Evolutionary conservation across 2,797 vertebrate genomes (phyloP).

Genomic region (Neopelma chrysocephalum): DNA sequence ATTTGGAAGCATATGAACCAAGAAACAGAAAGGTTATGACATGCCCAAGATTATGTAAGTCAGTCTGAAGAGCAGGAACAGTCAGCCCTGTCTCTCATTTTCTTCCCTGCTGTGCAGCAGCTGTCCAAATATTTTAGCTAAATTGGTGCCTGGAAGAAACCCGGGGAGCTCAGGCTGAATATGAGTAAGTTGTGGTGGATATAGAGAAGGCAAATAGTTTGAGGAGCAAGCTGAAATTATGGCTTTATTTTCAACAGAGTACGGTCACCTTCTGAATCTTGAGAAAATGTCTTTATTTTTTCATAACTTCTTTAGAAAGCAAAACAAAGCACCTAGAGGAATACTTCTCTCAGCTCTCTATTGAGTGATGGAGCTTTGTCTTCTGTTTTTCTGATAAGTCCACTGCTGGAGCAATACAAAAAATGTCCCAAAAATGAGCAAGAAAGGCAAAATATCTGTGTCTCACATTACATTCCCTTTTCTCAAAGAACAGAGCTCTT

Average conservation of each 20-base stretch:
- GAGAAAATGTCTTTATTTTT: conserved; percentile 4
- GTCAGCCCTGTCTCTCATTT: conserved; percentile 30
- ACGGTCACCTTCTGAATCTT: not conserved
- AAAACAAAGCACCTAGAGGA: not conserved
- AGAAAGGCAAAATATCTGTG: not conserved
- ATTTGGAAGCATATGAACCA: not conserved
- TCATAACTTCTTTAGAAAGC: not conserved
- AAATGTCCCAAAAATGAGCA: not conserved
- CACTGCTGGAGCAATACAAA: not conserved
- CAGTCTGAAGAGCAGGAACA: not conserved
- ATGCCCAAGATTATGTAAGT: not conserved
- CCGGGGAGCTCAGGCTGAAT: not conserved
- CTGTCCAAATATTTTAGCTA: conserved; percentile 52
- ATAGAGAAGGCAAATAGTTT: not conserved
- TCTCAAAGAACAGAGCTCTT: not conserved
- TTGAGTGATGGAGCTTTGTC: not conserved
- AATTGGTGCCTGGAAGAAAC: conserved; percentile 36
- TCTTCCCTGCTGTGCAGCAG: conserved; percentile 49
- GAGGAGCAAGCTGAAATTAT: not conserved
- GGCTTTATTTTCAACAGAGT: not conserved
- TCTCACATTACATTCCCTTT: not conserved
- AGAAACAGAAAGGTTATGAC: not conserved
- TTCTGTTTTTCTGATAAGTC: not conserved
- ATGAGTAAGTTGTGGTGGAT: not conserved
- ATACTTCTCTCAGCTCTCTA: not conserved